A percentile compares a stretch with the other conserved stretches of the same genome.
Evolutionary conservation across 2,888 invertebrate genomes (phyloP).

Genomic region (Papilio demoleus): DNA sequence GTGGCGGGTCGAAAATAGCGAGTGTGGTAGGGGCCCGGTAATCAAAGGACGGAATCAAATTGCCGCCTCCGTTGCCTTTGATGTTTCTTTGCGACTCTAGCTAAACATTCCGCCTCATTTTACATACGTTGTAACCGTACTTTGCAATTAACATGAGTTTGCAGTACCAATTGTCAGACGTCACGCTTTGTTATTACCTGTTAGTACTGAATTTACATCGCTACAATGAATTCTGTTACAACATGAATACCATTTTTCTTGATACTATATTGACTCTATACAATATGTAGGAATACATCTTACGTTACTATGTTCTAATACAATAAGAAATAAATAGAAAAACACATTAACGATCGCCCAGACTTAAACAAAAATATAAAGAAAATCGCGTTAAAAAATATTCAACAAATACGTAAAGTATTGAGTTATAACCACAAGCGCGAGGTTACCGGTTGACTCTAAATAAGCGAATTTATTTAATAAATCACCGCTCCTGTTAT

Average conservation of each 20-base stretch:
- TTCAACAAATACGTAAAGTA: conserved; percentile 27
- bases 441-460: conserved; percentile 39
- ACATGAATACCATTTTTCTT: not conserved
- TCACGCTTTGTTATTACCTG: conserved; percentile 11
- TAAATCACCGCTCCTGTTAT: conserved; percentile 52
- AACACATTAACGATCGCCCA: conserved; percentile 8
- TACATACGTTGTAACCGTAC: conserved; percentile 30
- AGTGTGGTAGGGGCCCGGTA: conserved; percentile 61
- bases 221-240: not conserved
- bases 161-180: conserved; percentile 31
- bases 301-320: too few relatives aligned
- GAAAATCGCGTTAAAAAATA: conserved; percentile 36
- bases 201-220: not conserved
- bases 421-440: conserved; percentile 34
- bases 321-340: not conserved
- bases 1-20: conserved; percentile 61
- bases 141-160: conserved; percentile 36
- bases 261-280: not conserved
- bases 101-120: conserved; percentile 44
- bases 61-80: conserved; percentile 65
- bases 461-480: conserved; percentile 44
- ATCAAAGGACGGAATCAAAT: conserved; percentile 77
- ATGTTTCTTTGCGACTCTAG: conserved; percentile 69
- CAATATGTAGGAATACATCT: too few relatives aligned
- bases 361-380: too few relatives aligned